Percentiles rank a stretch among this genome's conserved stretches.
Evolutionary conservation across 2,888 invertebrate genomes (phyloP).

Genomic region (Crocallis elinguaria): DNA sequence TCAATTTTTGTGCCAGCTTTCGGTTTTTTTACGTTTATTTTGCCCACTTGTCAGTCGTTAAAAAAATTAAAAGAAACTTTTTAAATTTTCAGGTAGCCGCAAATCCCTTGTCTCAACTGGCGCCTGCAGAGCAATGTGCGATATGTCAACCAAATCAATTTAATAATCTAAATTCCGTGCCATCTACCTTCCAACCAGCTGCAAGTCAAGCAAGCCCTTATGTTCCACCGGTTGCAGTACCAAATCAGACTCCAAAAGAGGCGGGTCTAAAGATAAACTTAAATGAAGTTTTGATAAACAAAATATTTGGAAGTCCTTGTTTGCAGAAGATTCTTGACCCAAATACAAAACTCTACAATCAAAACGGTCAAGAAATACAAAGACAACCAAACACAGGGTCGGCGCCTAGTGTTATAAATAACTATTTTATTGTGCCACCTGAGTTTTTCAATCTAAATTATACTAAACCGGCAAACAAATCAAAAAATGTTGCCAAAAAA

Average conservation of each 20-base stretch:
- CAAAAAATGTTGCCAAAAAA: slow-evolving; percentile 12
- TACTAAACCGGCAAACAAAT: slow-evolving; percentile 11
- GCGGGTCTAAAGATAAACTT: slow-evolving; percentile 33
- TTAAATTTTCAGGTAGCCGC: slow-evolving; percentile 51
- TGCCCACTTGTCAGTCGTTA: too few relatives aligned
- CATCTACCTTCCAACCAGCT: slow-evolving; percentile 27
- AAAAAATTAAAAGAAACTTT: neutral
- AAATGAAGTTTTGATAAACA: slow-evolving; percentile 50
- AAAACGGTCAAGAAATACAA: slow-evolving; percentile 44
- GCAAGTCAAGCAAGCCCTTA: slow-evolving; percentile 45
- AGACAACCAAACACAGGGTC: slow-evolving; percentile 27
- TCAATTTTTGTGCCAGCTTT: too few relatives aligned
- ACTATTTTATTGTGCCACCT: slow-evolving; percentile 53
- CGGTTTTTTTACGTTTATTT: too few relatives aligned
- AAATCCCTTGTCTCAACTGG: slow-evolving; percentile 44
- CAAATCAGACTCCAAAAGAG: slow-evolving; percentile 40
- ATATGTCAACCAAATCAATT: slow-evolving; percentile 30
- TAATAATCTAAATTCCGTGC: slow-evolving; percentile 23
- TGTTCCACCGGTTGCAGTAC: slow-evolving; percentile 36
- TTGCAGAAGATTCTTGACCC: slow-evolving; percentile 48
- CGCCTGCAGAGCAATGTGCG: slow-evolving; percentile 28
- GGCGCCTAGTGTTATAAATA: slow-evolving; percentile 52
- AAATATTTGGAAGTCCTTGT: slow-evolving; percentile 45
- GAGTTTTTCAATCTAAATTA: slow-evolving; percentile 40
- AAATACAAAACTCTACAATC: slow-evolving; percentile 41